Percentiles rank a stretch among this genome's conserved stretches.
Evolutionary conservation across 2,888 invertebrate species (phyloP).

Genomic region (Eupithecia inturbata): DNA sequence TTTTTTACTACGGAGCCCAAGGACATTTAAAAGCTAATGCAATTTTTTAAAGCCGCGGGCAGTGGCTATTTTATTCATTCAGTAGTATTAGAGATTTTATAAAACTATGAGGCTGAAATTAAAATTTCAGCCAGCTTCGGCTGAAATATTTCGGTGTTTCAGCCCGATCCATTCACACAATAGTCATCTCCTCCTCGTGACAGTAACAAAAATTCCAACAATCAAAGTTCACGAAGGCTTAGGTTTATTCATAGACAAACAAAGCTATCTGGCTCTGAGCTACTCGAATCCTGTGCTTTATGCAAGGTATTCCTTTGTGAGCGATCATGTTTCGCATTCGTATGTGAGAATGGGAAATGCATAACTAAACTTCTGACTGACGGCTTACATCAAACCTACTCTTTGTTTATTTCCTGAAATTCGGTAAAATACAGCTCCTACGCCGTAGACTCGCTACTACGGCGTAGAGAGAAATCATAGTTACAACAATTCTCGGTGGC

Average conservation of each 20-base stretch:
- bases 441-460: too few species aligned
- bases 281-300: not conserved
- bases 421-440: not conserved
- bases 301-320: conserved; percentile 1
- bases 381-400: not conserved
- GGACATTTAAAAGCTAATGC: too few species aligned
- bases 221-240: not conserved
- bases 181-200: not conserved
- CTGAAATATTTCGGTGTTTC: not conserved
- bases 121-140: not conserved
- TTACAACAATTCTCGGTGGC: too few species aligned
- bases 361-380: not conserved
- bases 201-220: not conserved
- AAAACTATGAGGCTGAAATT: not conserved
- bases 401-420: not conserved
- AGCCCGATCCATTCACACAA: not conserved
- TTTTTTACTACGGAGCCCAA: too few species aligned
- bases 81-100: not conserved
- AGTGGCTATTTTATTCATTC: too few species aligned
- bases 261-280: conserved; percentile 4
- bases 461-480: too few species aligned
- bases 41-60: too few species aligned
- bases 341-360: not conserved
- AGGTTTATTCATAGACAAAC: conserved; percentile 1
- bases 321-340: not conserved